Evolutionary conservation across 2,113 vertebrate genomes (phyloP).

Genomic region (Entelurus aequoreus): DNA sequence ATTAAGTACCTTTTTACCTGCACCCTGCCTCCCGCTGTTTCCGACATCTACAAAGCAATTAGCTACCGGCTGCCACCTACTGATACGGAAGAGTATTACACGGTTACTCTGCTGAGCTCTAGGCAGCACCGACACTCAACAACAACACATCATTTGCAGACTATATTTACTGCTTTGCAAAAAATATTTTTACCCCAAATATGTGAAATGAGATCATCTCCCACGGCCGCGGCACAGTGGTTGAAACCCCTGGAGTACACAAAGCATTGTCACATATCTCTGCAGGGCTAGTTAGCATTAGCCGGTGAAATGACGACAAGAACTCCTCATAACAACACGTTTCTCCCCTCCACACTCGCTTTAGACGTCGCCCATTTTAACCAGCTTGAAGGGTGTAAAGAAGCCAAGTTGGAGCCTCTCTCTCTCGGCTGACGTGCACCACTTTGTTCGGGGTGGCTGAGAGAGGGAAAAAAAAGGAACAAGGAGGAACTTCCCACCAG

Average conservation of each 20-base stretch:
- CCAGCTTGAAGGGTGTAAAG: conserved; percentile 33
- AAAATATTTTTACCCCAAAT: too few species aligned
- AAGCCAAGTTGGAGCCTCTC: conserved; percentile 45
- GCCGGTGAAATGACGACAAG: conserved; percentile 45
- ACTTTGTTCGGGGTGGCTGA: conserved; percentile 65
- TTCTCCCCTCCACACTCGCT: conserved; percentile 26
- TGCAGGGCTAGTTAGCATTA: conserved; percentile 46
- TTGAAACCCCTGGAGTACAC: conserved; percentile 5
- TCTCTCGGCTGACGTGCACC: conserved; percentile 50
- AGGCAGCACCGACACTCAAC: too few species aligned
- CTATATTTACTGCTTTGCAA: too few species aligned
- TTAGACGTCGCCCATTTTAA: conserved; percentile 16
- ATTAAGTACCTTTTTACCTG: too few species aligned
- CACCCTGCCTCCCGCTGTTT: too few species aligned
- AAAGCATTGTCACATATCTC: conserved; percentile 39
- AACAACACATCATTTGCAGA: too few species aligned
- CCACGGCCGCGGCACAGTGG: too few species aligned
- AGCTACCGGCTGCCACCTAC: too few species aligned
- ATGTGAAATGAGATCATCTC: too few species aligned
- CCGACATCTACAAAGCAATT: too few species aligned
- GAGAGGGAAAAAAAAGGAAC: conserved; percentile 29
- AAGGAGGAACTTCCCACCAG: conserved; percentile 66
- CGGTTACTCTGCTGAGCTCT: too few species aligned
- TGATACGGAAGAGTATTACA: too few species aligned
- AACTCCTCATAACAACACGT: conserved; percentile 44